These are phyloP conservation scores for Sarcophaga peregrina DNA, from an alignment of 1,140 invertebrate genomes.

Conservation along the genomic window DNA sequence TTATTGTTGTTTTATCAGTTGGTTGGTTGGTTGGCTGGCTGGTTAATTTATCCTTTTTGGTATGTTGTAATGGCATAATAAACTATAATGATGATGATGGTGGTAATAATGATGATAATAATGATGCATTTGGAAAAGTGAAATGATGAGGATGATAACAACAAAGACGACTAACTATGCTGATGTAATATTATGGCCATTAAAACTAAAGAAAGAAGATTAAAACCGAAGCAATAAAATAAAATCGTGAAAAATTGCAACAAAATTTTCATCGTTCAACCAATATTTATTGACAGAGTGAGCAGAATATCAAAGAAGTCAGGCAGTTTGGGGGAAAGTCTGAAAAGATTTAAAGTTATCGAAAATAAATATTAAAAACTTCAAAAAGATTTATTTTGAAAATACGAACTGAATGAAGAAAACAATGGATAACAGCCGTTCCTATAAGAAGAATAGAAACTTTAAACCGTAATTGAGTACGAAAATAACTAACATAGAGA, in stretches of 20 bases:
- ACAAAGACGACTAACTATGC: background rate
- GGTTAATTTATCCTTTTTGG: background rate
- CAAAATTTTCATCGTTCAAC: background rate
- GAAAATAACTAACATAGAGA: no score
- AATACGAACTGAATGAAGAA: no score
- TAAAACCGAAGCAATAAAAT: background rate
- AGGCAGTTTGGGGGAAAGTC: no score
- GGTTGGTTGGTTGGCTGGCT: background rate
- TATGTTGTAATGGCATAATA: conserved; percentile 1
- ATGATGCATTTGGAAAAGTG: conserved; percentile 4
- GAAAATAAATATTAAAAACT: no score
- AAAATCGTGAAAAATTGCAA: background rate
- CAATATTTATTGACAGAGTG: no score
- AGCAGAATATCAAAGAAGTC: no score
- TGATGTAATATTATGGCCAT: background rate
- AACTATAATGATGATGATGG: background rate
- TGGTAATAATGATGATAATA: background rate
- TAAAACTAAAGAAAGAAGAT: background rate
- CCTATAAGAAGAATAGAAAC: no score
- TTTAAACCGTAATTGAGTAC: no score
- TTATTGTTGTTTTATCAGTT: background rate
- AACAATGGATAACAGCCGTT: no score
- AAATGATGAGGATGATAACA: background rate
- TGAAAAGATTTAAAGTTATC: no score
- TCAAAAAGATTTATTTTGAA: no score